Evolutionary conservation across 35 echinoderm and acorn worm genomes (phyloP).

Genomic region (Nesometra sesokonis): DNA sequence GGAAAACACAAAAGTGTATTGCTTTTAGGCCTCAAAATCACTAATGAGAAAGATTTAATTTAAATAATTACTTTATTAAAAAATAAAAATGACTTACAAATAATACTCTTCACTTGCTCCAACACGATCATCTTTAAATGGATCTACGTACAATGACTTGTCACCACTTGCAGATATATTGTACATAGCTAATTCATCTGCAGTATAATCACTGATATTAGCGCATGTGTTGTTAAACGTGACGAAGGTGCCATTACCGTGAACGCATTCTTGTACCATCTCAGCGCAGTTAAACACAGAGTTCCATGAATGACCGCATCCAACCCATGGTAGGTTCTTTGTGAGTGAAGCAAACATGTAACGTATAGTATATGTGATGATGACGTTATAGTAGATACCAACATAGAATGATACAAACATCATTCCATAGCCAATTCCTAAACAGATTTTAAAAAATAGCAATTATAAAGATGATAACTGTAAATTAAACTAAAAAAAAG

Average conservation of each 20-base stretch:
- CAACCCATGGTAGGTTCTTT: slow-evolving; percentile 33
- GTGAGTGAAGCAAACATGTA: slow-evolving; percentile 53
- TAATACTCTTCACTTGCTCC: slow-evolving; percentile 11
- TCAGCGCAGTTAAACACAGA: slow-evolving; percentile 23
- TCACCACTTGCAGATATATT: background rate
- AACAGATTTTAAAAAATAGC: background rate
- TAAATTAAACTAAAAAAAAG: too few relatives aligned
- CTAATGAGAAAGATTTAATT: too few relatives aligned
- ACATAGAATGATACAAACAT: background rate
- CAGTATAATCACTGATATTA: background rate
- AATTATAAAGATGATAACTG: too few relatives aligned
- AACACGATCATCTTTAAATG: background rate
- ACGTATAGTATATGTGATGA: slow-evolving; percentile 44
- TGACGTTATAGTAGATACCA: slow-evolving; percentile 37
- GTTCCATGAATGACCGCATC: slow-evolving; percentile 35
- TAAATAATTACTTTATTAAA: background rate
- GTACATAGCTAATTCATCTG: background rate
- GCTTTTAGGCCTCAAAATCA: too few relatives aligned
- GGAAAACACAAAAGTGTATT: too few relatives aligned
- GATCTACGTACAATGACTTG: background rate
- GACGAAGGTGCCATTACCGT: slow-evolving; percentile 4
- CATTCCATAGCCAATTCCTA: slow-evolving; percentile 36
- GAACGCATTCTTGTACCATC: slow-evolving; percentile 12
- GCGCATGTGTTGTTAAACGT: background rate
- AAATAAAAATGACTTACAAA: background rate